Conservation (phyloP, 2,113 vertebrate genomes). For the Stictonetta naevosa region DNA sequence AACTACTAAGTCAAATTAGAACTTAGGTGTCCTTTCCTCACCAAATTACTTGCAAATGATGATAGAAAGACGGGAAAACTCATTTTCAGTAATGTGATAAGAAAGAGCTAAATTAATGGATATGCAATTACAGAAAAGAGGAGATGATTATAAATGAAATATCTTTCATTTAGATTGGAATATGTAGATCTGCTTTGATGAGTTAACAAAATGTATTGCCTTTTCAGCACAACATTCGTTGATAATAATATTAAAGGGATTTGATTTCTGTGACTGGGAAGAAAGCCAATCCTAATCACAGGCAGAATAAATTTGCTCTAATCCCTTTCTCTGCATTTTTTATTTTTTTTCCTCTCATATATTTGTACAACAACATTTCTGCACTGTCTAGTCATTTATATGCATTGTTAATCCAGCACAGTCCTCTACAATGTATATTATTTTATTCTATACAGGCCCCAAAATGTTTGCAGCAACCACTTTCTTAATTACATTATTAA, state of each 20-base stretch:
- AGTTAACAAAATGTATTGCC: slow-evolving; percentile 2
- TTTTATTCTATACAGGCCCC: neutral
- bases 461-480: neutral
- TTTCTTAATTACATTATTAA: neutral
- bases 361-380: neutral
- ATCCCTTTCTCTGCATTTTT: neutral
- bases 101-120: neutral
- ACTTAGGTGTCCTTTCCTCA: neutral
- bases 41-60: neutral
- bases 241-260: neutral
- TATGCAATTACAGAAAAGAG: neutral
- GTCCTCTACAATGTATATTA: neutral
- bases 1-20: neutral
- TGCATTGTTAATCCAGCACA: neutral
- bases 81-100: slow-evolving; percentile 11
- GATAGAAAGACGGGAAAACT: neutral
- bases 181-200: neutral
- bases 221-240: neutral
- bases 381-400: neutral
- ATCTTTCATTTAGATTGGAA: slow-evolving; percentile 17
- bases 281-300: neutral
- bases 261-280: slow-evolving; percentile 25
- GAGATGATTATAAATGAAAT: neutral
- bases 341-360: neutral
- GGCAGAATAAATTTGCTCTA: neutral